phyloP scores from a whole-genome alignment of 2,888 invertebrate genomes.

The Cerastis leucographa region DNA sequence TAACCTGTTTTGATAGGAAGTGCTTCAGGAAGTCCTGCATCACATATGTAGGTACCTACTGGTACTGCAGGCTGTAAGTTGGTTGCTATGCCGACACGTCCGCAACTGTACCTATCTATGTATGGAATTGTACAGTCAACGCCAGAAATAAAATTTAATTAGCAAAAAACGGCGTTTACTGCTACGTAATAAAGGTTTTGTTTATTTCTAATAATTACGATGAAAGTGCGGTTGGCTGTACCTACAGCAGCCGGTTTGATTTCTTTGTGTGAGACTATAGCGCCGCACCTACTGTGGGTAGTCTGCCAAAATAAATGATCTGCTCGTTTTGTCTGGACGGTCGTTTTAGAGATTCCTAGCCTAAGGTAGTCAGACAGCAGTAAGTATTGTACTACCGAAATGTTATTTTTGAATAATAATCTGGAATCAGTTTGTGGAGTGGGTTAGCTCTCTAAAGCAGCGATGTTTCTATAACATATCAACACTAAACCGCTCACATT shows the following conservation, averaged over 20 bases:
- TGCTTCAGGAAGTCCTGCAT: conserved; percentile 41
- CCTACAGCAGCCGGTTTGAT: not conserved
- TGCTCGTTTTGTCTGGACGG: not conserved
- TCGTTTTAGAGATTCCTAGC: not conserved
- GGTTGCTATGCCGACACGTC: conserved; percentile 46
- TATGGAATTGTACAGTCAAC: not conserved
- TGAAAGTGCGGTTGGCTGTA: not conserved
- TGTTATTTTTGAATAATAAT: not conserved
- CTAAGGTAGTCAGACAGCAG: not conserved
- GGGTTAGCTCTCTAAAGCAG: not conserved
- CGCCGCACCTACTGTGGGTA: not conserved
- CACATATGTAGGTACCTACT: not conserved
- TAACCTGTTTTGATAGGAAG: conserved; percentile 42
- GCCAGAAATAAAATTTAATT: not conserved
- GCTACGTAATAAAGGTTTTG: not conserved
- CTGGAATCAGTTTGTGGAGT: not conserved
- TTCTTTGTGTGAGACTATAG: conserved; percentile 32
- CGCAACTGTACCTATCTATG: not conserved
- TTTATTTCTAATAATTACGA: not conserved
- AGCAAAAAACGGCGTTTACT: not conserved
- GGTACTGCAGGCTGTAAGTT: not conserved
- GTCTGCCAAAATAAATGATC: not conserved
- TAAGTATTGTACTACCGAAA: not conserved
- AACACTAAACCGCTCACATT: not conserved
- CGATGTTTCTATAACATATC: not conserved